Base-by-base conservation (phyloP, 2,888 invertebrate genomes). In the Heliconius charithonia region DNA sequence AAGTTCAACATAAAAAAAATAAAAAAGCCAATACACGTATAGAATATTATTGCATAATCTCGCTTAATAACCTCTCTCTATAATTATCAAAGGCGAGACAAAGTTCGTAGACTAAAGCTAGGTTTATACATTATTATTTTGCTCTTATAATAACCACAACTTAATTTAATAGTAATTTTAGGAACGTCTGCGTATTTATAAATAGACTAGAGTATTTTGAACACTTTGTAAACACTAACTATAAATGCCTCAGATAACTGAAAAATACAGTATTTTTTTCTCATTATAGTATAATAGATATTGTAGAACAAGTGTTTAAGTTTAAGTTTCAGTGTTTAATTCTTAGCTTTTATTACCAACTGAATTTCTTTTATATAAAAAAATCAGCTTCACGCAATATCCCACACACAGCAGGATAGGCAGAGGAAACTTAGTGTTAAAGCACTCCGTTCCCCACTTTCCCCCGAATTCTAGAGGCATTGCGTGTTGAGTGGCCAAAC, bases 121-220 rank as follows among this genome's bases (percentile, higher is more conserved):
- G 71, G 3, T 25, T n/a, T 16, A 37, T 59, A 51, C 22, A 22
- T 51, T 19, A 51, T 19, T 32, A 16, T 37, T 25, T 32, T 37
- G 27, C 9, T 45, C 71, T 45, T 22, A 59, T 25, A 69, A 16
- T 25, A 59, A 45, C 25, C 16, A 69, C 41, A 41, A 45, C 7
- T 13, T 41, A 16, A 19, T 69, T 41, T 32, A 69, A 67, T 25
- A 67, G 7, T 27, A 69, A 4, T 7, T 69, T 72, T 37, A 72
- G 72, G 72, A 72, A 72, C 72, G 32, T 37, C n/a, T 37, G 29
- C 25, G 6, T 56, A 32, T 32, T 29, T 56, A n/a, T 71, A 45
- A 67, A 37, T 37, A 59, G 72, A 72, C 72, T 72, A 72, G 72
- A 37, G 9, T 59, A 59, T 37, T 72, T 29, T 71, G 51, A 71